Base-by-base conservation (phyloP, 2,888 invertebrate species). In the Aphodius sticticus region DNA sequence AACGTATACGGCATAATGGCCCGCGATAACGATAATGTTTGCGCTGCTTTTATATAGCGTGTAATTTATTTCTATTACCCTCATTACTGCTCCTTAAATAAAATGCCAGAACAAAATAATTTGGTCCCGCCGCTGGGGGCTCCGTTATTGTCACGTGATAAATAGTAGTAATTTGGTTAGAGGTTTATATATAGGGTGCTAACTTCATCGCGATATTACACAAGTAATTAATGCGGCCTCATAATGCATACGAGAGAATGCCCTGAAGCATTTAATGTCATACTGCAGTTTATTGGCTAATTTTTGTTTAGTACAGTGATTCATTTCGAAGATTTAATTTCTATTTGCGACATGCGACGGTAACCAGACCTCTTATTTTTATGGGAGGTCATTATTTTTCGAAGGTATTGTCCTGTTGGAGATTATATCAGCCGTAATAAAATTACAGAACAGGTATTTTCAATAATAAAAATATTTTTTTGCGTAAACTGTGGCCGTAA, bases 21-120 rank as follows among this genome's bases (percentile, higher is more conserved):
- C 53, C 53, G 53, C 53, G 53, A 53, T 53, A 53, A 53, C 53
- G 53, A 53, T 53, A 53, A 53, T 53, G 53, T 53, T 53, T 53
- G 53, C 53, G 53, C 53, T 53, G 53, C 53, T 53, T 53, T 53
- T 53, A 53, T 53, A 53, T 53, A 2, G 53, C 53, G 53, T 53
- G 53, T 53, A 53, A 53, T 53, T 53, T 53, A 53, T 53, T 53
- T 53, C 53, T 53, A 53, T 53, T 53, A 53, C 53, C 53, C 53
- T 53, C 53, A 53, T 53, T 53, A 53, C 53, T 53, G 53, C 53
- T 53, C 53, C 53, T 53, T 53, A 53, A 53, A 53, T 53, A 53
- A 53, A 53, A 53, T 7, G 53, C 53, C 53, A 53, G 53, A 53
- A 53, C 53, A 53, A 53, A 53, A 53, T 53, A 53, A 53, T 53